Evolutionary conservation across 2,113 vertebrate species (phyloP).

Genomic region (Marmota flaviventris): DNA sequence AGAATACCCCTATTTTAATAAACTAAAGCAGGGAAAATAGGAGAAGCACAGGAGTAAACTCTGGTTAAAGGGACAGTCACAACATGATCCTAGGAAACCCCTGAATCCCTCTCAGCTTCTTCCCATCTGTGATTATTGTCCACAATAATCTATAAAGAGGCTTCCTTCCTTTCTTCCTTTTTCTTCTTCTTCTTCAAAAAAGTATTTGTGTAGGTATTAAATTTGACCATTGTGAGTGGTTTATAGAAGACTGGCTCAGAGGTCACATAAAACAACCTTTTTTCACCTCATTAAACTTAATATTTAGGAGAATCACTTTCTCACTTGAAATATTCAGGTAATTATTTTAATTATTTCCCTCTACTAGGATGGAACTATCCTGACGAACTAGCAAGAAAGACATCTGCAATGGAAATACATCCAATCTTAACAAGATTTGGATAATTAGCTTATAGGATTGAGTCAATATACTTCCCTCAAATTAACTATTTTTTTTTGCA

Average conservation of each 20-base stretch:
- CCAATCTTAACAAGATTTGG: slow-evolving; percentile 63
- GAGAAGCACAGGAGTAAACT: neutral
- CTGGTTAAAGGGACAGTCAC: neutral
- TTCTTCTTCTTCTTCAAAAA: neutral
- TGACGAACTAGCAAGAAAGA: slow-evolving; percentile 64
- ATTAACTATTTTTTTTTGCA: slow-evolving; percentile 71
- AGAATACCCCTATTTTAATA: neutral
- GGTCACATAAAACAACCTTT: slow-evolving; percentile 56
- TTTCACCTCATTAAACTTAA: slow-evolving; percentile 66
- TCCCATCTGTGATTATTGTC: neutral
- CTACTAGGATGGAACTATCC: slow-evolving; percentile 36
- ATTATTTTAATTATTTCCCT: slow-evolving; percentile 73
- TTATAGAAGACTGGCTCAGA: slow-evolving; percentile 27
- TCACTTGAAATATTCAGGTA: slow-evolving; percentile 65
- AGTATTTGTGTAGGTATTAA: neutral
- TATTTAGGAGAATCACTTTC: slow-evolving; percentile 70
- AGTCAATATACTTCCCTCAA: slow-evolving; percentile 44
- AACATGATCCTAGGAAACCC: neutral
- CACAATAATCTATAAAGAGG: neutral
- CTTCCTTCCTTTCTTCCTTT: neutral
- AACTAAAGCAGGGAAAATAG: neutral
- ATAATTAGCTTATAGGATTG: slow-evolving; percentile 69
- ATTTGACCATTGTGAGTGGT: neutral
- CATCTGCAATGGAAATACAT: slow-evolving; percentile 51
- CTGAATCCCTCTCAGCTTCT: neutral